These are phyloP conservation scores for Gisinianus flammeolus DNA, from an alignment of 2,888 invertebrate genomes.

Conservation along the genomic window DNA sequence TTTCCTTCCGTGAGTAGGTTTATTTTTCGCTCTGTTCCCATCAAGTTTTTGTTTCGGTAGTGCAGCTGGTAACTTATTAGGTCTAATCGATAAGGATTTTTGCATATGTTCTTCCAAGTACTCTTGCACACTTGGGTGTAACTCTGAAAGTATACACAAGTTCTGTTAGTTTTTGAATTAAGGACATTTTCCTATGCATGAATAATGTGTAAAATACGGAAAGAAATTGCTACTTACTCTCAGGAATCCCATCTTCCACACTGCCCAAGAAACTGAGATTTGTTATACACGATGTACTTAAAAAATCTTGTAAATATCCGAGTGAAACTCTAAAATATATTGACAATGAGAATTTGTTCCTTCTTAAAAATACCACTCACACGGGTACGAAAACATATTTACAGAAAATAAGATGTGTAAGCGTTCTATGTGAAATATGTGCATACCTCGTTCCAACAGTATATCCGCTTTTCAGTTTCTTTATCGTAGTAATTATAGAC, in stretches of 20 bases:
- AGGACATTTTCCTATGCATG: not conserved
- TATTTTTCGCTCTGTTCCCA: conserved; percentile 39
- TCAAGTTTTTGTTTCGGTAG: conserved; percentile 44
- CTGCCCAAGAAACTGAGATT: conserved; percentile 94
- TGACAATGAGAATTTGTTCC: not conserved
- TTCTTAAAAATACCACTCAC: not conserved
- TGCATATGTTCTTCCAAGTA: conserved; percentile 85
- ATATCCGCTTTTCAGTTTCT: conserved; percentile 97
- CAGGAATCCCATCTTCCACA: conserved; percentile 89
- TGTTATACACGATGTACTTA: conserved; percentile 96
- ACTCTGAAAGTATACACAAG: conserved; percentile 64
- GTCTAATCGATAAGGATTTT: conserved; percentile 77
- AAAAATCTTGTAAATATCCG: conserved; percentile 92
- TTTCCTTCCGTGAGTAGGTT: conserved; percentile 61
- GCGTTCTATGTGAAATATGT: not conserved
- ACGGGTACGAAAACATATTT: not conserved
- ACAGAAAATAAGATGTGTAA: no score
- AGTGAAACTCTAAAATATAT: conserved; percentile 75
- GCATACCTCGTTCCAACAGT: conserved; percentile 87
- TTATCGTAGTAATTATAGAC: conserved; percentile 96
- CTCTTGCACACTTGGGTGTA: conserved; percentile 81
- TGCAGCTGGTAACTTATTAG: conserved; percentile 62
- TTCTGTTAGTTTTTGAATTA: not conserved
- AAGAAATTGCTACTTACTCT: conserved; percentile 58
- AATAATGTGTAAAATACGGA: not conserved